These are phyloP conservation scores for Laticauda colubrina DNA, from an alignment of 2,113 vertebrate genomes.

Conservation along the genomic window DNA sequence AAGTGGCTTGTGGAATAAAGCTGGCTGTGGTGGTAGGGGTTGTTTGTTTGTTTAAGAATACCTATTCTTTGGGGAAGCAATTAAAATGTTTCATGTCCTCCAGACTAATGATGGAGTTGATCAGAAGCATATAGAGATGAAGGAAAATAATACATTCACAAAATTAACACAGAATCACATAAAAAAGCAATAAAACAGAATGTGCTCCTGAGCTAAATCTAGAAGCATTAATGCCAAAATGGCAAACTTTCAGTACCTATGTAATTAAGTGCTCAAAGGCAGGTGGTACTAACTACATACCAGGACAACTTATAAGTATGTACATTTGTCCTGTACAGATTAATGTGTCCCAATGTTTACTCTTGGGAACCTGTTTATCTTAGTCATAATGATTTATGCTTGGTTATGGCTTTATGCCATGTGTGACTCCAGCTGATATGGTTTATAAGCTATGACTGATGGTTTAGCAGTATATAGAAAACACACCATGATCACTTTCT, in stretches of 20 bases:
- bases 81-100: background rate
- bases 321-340: background rate
- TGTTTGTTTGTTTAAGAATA: background rate
- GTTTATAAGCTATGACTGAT: background rate
- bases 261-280: background rate
- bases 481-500: background rate
- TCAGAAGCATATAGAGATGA: background rate
- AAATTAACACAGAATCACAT: background rate
- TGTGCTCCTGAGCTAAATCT: background rate
- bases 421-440: background rate
- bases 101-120: background rate
- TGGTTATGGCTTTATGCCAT: background rate
- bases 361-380: background rate
- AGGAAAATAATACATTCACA: background rate
- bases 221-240: background rate
- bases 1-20: background rate
- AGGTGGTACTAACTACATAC: background rate
- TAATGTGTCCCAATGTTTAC: background rate
- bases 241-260: background rate
- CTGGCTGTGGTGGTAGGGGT: background rate
- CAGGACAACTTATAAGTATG: background rate
- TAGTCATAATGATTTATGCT: background rate
- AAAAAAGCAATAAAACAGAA: background rate
- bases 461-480: background rate
- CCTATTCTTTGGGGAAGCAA: background rate